Conservation (phyloP, 2,888 invertebrate genomes). For the Drosophila buzzatii region DNA sequence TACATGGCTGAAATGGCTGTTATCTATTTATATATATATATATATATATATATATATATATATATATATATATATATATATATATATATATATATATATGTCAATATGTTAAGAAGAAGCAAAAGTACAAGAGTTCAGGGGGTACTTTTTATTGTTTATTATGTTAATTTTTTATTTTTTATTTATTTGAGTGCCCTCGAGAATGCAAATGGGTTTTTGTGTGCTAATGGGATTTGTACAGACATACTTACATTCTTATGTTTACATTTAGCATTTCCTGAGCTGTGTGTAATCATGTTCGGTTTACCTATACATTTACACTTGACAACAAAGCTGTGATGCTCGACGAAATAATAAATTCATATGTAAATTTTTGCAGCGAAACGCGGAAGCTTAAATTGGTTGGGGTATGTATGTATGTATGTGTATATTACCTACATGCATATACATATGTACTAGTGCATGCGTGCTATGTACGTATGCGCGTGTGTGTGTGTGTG, state of each 20-base stretch:
- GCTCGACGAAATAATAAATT: not conserved
- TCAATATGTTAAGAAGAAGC: slow-evolving; percentile 27
- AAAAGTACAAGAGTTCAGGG: slow-evolving; percentile 17
- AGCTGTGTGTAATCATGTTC: not conserved
- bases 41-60: not conserved
- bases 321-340: slow-evolving; percentile 5
- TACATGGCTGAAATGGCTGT: not conserved
- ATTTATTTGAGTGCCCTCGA: slow-evolving; percentile 33
- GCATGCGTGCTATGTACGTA: not conserved
- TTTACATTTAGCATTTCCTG: not conserved
- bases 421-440: too few species aligned
- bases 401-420: not conserved
- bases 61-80: not conserved
- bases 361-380: not conserved
- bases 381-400: slow-evolving; percentile 27
- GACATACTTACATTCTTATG: slow-evolving; percentile 4
- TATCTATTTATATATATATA: not conserved
- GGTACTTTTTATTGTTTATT: slow-evolving; percentile 7
- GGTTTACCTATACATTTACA: not conserved
- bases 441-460: not conserved
- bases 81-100: slow-evolving; percentile 6
- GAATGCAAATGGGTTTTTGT: slow-evolving; percentile 37
- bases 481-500: not conserved
- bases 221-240: slow-evolving; percentile 42
- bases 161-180: not conserved